Conservation (phyloP, 2,797 vertebrate species). For the Rhinella marina region DNA sequence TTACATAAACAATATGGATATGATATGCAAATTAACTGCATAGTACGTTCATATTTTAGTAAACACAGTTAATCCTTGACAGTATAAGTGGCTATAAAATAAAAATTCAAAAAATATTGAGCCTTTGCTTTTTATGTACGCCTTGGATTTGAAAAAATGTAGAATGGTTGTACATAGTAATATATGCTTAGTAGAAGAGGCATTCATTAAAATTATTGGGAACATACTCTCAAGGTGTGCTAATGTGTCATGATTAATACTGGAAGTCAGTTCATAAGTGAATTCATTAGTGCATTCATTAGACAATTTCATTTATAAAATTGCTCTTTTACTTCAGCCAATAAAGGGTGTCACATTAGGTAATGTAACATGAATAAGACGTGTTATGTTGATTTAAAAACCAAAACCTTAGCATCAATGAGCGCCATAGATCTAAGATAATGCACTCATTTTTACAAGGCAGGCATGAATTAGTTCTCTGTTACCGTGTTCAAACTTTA, state of each 20-base stretch:
- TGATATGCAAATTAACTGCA: background rate
- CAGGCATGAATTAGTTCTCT: background rate
- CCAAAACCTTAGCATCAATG: background rate
- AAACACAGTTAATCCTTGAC: background rate
- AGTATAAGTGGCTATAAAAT: background rate
- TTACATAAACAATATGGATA: background rate
- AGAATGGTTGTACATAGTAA: background rate
- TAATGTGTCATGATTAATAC: slow-evolving; percentile 53
- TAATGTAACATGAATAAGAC: slow-evolving; percentile 38
- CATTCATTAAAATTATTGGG: slow-evolving; percentile 39
- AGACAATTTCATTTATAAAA: slow-evolving; percentile 46
- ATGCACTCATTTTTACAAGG: background rate
- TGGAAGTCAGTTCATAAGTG: slow-evolving; percentile 44
- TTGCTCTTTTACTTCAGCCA: slow-evolving; percentile 28
- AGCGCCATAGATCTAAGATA: background rate
- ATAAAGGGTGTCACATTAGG: slow-evolving; percentile 20
- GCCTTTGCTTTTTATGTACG: background rate
- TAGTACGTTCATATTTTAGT: background rate
- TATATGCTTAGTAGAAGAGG: background rate
- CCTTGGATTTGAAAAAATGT: background rate
- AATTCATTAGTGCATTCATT: slow-evolving; percentile 49
- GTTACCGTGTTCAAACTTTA: background rate
- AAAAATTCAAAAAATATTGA: background rate
- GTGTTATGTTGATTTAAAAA: slow-evolving; percentile 46
- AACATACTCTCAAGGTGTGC: slow-evolving; percentile 32